Percentiles rank a stretch among this genome's conserved stretches.
phyloP scores from a whole-genome alignment of 2,797 vertebrate genomes.

The Esox lucius region DNA sequence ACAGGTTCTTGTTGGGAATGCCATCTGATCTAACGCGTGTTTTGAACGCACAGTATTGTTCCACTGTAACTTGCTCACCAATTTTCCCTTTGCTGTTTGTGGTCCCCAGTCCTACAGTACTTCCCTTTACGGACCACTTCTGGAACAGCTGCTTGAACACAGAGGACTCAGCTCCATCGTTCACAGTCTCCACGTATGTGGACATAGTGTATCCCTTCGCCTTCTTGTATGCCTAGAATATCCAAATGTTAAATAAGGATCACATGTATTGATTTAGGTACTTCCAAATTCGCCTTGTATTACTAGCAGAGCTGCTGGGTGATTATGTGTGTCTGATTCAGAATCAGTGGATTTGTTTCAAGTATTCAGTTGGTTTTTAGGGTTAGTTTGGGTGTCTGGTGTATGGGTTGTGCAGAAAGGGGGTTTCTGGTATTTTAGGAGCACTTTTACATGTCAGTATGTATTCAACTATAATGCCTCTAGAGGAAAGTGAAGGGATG shows the following conservation, averaged over 20 bases:
- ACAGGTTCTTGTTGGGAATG: background rate
- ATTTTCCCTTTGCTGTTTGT: conserved; percentile 75
- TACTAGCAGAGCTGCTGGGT: background rate
- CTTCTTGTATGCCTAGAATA: conserved; percentile 78
- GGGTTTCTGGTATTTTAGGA: background rate
- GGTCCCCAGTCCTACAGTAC: conserved; percentile 72
- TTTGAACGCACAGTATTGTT: background rate
- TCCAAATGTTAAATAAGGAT: conserved; percentile 1
- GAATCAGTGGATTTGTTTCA: background rate
- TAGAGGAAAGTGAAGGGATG: background rate
- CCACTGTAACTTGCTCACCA: conserved; percentile 65
- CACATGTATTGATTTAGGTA: background rate
- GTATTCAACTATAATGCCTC: background rate
- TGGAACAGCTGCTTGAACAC: conserved; percentile 87
- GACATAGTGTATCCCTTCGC: conserved; percentile 80
- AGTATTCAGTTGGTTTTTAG: background rate
- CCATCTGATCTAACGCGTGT: background rate
- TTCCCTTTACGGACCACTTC: conserved; percentile 79
- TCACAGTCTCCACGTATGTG: conserved; percentile 80
- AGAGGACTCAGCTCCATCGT: conserved; percentile 80
- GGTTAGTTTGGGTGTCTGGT: background rate
- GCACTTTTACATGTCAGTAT: background rate
- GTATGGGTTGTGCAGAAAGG: background rate
- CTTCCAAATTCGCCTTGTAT: background rate
- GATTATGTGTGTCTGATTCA: background rate